phyloP scores from a whole-genome alignment of 92 coral and sea anemone species.

The Galaxea fascicularis region DNA sequence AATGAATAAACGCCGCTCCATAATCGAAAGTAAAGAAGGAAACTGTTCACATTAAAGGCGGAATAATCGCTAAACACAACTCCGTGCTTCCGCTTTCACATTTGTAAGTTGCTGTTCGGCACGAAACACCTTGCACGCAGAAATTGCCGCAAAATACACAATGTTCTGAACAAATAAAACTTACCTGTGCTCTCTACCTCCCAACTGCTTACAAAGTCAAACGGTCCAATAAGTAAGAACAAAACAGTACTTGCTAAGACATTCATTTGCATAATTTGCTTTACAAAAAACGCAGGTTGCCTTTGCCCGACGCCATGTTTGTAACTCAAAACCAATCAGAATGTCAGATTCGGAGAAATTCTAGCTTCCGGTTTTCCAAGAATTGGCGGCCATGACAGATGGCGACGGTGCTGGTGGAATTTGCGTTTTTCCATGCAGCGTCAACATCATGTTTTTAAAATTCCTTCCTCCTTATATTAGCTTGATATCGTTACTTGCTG shows the following conservation, averaged over 20 bases:
- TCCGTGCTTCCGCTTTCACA: background rate
- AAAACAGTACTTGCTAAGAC: constrained; percentile 9
- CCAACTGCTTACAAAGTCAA: constrained; percentile 10
- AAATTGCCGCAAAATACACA: background rate
- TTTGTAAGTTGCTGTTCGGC: too few relatives aligned
- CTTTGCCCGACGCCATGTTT: constrained; percentile 17
- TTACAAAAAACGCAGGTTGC: background rate
- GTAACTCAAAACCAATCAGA: constrained; percentile 23
- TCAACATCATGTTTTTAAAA: constrained; percentile 6
- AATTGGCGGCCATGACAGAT: background rate
- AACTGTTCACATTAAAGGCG: background rate
- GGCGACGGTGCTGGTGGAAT: background rate
- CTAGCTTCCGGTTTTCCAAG: constrained; percentile 17
- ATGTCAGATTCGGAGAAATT: background rate
- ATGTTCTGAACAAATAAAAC: background rate
- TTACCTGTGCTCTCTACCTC: constrained; percentile 15
- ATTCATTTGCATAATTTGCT: constrained; percentile 35
- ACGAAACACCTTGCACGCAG: background rate
- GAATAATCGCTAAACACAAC: background rate
- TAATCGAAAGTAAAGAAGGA: background rate
- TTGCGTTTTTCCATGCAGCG: background rate
- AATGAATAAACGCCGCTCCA: too few relatives aligned
- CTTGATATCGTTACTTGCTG: background rate
- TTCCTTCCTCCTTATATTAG: background rate
- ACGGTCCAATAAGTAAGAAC: constrained; percentile 32